Evolutionary conservation across 2,888 invertebrate species (phyloP), one percentile per base, ranked within the genome.

Genomic region (Scaeva pyrastri): DNA sequence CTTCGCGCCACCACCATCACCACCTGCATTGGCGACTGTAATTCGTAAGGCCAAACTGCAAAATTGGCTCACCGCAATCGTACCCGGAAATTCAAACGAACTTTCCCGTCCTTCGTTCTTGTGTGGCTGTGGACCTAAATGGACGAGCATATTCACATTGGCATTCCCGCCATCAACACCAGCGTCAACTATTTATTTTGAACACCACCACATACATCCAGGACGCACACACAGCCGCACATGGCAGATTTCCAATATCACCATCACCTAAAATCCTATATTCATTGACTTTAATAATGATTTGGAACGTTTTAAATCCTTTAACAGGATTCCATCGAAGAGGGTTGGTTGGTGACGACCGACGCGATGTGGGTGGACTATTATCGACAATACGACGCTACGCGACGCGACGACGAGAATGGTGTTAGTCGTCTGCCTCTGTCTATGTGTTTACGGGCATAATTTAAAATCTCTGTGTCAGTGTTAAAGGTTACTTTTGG

Each of bases 211-310:
- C 21, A 60, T 19, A 45, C 7, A 39, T 58, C 58, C 19, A 39
- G 39, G 39, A 58, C 12, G 16, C 12, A 45, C 41, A 43, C 8
- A 7, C 39, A 36, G 41, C n/a, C 26, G 14, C n/a, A 45, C 50
- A 23, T n/a, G n/a, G n/a, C n/a, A 55, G 16, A 31, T 14, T 43
- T 52, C 8, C 12, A 36, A 16, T 11, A 7, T 43, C 45, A 12
- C 43, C 58, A 16, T 26, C 58, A 39, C 6, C 14, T 43, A 14
- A 43, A 77, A 58, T 72, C 16, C 56, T 43, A 66, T 43, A 66
- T 68, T 45, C 82, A 79, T 84, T 80, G 80, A 75, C 84, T 84
- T 84, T 60, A 80, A 84, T 72, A 84, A 84, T 75, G 58, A 84
- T 74, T 68, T 71, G 19, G 62, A 68, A 36, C 43, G 43, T 70